These are phyloP conservation scores for Panagrolaimus sp. DNA, from an alignment of 1,140 invertebrate species.

Conservation along the genomic window DNA sequence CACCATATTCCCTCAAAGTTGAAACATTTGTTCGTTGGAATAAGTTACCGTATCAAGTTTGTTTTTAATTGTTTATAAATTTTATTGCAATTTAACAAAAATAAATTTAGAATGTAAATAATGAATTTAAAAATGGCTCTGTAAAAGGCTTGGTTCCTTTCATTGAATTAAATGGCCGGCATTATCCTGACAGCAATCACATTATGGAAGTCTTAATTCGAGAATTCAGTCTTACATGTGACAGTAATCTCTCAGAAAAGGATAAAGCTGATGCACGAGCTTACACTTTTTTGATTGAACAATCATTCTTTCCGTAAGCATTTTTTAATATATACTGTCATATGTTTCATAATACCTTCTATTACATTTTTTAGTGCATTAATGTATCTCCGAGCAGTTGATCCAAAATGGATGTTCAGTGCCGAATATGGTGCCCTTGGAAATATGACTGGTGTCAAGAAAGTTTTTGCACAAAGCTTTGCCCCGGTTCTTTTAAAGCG, in stretches of 20 bases:
- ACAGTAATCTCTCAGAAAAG: not conserved
- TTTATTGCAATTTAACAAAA: not conserved
- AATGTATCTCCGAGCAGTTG: constrained; percentile 14
- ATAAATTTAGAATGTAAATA: constrained; percentile 9
- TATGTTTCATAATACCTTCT: not conserved
- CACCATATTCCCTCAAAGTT: constrained; percentile 84
- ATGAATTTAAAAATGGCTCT: not conserved
- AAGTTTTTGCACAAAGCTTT: not conserved
- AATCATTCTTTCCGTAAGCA: constrained; percentile 35
- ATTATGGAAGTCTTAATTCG: constrained; percentile 40
- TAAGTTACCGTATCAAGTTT: constrained; percentile 82
- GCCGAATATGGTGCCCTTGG: constrained; percentile 22
- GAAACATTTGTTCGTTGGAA: constrained; percentile 85
- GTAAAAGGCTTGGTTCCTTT: constrained; percentile 22
- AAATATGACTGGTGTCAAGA: constrained; percentile 26
- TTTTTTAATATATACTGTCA: not conserved
- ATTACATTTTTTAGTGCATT: not conserved
- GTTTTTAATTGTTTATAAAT: not conserved
- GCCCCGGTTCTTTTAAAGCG: not conserved
- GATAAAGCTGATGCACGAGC: constrained; percentile 15
- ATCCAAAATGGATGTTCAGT: constrained; percentile 25
- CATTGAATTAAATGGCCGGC: constrained; percentile 44
- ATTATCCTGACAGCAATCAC: constrained; percentile 41
- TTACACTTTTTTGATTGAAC: constrained; percentile 2
- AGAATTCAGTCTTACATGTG: constrained; percentile 23